A percentile compares a stretch with the other conserved stretches of the same genome.
Conservation (phyloP, 2,797 vertebrate species). For the Somateria mollissima region DNA sequence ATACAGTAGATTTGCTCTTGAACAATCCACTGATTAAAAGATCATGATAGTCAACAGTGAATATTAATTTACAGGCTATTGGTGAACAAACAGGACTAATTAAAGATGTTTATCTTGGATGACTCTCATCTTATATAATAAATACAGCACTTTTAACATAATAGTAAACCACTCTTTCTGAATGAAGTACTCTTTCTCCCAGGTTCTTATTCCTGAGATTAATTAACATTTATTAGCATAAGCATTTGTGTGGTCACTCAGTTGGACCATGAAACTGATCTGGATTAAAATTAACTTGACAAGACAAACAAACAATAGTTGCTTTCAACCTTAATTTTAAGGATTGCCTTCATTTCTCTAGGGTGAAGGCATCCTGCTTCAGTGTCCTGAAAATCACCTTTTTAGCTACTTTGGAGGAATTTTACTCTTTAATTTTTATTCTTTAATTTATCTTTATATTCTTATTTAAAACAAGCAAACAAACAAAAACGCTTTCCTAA, state of each 20-base stretch:
- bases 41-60: not conserved
- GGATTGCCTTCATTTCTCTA: not conserved
- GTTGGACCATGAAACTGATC: not conserved
- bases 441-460: not conserved
- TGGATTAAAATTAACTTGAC: conserved; percentile 2
- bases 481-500: not conserved
- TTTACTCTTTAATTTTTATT: not conserved
- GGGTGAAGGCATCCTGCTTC: not conserved
- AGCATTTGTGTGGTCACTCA: not conserved
- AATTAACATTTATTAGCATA: conserved; percentile 15
- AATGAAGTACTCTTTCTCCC: not conserved
- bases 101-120: conserved; percentile 28
- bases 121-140: not conserved
- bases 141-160: not conserved
- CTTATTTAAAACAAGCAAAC: not conserved
- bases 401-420: not conserved
- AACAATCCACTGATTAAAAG: not conserved
- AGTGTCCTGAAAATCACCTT: not conserved
- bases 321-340: conserved; percentile 9
- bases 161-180: not conserved
- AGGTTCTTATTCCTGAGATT: not conserved
- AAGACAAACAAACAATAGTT: not conserved
- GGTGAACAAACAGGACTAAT: not conserved
- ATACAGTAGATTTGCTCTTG: not conserved
- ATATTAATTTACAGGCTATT: conserved; percentile 21